A percentile compares a stretch with the other conserved stretches of the same genome.
Conservation (phyloP, 2,113 vertebrate genomes). For the Nerophis lumbriciformis region DNA sequence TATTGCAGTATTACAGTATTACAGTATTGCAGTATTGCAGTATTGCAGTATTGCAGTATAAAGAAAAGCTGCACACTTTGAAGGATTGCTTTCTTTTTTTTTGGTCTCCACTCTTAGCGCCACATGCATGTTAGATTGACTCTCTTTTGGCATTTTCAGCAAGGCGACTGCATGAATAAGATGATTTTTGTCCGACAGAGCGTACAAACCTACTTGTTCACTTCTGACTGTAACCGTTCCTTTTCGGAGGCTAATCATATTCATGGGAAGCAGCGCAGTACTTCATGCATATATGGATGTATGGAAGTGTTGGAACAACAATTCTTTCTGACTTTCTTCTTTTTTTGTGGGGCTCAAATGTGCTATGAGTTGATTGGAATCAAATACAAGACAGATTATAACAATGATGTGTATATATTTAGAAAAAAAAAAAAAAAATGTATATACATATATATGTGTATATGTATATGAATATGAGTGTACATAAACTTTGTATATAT, state of each 20-base stretch:
- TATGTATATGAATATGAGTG: no score
- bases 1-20: neutral
- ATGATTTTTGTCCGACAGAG: conserved; percentile 24
- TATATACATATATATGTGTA: no score
- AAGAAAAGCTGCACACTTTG: neutral
- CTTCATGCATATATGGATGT: neutral
- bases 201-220: conserved; percentile 38
- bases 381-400: no score
- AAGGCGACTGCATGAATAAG: conserved; percentile 34
- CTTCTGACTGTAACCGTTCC: conserved; percentile 31
- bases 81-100: neutral
- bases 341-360: no score
- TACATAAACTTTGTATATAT: no score
- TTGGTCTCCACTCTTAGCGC: neutral
- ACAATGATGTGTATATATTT: no score
- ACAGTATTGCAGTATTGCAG: no score
- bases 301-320: no score
- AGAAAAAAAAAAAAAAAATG: no score
- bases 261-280: neutral
- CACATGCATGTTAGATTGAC: conserved; percentile 3
- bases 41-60: neutral
- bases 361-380: no score
- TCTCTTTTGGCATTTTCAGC: conserved; percentile 36
- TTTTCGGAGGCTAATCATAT: neutral
- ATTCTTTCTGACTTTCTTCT: no score